Evolutionary conservation across 2,797 vertebrate genomes (phyloP).

Genomic region (Typhlichthys eigenmanni): DNA sequence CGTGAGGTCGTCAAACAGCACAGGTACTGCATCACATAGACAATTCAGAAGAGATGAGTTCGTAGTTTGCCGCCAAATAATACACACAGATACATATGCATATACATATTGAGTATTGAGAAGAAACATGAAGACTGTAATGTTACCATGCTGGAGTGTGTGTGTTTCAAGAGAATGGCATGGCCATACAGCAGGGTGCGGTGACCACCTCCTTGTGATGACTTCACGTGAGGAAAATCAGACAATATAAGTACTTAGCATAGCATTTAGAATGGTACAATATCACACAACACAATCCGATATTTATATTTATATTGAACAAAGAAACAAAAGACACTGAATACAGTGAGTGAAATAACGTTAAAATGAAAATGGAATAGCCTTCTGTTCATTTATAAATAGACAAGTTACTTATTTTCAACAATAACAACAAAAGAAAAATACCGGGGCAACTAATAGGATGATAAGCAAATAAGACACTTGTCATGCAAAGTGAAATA

Average conservation of each 20-base stretch:
- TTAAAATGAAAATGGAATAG: no score
- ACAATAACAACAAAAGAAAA: no score
- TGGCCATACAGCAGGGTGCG: slow-evolving; percentile 91
- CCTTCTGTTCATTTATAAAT: no score
- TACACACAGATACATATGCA: not conserved
- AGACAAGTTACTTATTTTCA: no score
- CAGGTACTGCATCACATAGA: slow-evolving; percentile 79
- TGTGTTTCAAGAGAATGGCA: slow-evolving; percentile 90
- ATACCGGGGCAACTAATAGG: no score
- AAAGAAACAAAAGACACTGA: no score
- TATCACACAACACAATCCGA: no score
- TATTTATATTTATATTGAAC: no score
- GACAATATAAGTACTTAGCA: not conserved
- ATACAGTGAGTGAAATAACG: no score
- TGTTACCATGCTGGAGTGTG: slow-evolving; percentile 91
- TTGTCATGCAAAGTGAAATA: no score
- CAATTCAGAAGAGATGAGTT: slow-evolving; percentile 9
- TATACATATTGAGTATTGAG: not conserved
- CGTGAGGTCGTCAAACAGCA: slow-evolving; percentile 92
- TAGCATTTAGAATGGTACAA: not conserved
- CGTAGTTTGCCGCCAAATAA: not conserved
- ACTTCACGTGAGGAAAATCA: slow-evolving; percentile 64
- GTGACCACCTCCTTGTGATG: slow-evolving; percentile 91
- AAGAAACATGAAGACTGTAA: not conserved
- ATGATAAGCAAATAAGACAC: no score